Evolutionary conservation across 1,140 invertebrate species (phyloP).

Genomic region (Antheraea pernyi): DNA sequence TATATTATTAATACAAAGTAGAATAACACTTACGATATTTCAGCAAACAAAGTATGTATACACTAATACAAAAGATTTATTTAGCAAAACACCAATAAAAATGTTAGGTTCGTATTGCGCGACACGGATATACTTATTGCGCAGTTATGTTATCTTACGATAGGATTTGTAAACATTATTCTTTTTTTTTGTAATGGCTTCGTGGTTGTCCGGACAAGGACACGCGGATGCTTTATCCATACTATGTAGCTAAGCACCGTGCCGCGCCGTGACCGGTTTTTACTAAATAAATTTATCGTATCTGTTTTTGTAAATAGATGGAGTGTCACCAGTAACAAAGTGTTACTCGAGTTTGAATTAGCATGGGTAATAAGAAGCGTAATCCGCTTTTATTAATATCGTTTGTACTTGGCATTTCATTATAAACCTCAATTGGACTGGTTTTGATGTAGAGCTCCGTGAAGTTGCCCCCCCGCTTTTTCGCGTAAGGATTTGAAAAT

Average conservation of each 20-base stretch:
- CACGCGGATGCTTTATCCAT: constrained; percentile 36
- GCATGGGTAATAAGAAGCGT: no score
- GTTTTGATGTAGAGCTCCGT: no score
- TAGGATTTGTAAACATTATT: constrained; percentile 34
- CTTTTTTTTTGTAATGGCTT: constrained; percentile 37
- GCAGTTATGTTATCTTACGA: constrained; percentile 21
- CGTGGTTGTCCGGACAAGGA: constrained; percentile 37
- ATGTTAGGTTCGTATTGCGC: constrained; percentile 10
- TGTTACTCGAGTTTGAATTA: not conserved
- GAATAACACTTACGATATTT: not conserved
- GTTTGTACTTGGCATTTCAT: no score
- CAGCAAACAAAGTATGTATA: not conserved
- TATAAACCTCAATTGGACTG: no score
- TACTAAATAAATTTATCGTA: not conserved
- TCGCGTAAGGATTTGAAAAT: no score
- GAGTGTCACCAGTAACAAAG: no score
- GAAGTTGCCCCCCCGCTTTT: no score
- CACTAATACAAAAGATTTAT: not conserved
- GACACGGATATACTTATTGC: constrained; percentile 12
- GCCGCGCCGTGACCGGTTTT: constrained; percentile 1
- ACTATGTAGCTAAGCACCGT: constrained; percentile 28
- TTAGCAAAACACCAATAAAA: constrained; percentile 5
- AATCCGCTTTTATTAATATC: no score
- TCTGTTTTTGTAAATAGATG: not conserved
- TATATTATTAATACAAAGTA: not conserved